These are phyloP conservation scores for Mohoua ochrocephala DNA, from an alignment of 2,113 vertebrate genomes.

Conservation along the genomic window DNA sequence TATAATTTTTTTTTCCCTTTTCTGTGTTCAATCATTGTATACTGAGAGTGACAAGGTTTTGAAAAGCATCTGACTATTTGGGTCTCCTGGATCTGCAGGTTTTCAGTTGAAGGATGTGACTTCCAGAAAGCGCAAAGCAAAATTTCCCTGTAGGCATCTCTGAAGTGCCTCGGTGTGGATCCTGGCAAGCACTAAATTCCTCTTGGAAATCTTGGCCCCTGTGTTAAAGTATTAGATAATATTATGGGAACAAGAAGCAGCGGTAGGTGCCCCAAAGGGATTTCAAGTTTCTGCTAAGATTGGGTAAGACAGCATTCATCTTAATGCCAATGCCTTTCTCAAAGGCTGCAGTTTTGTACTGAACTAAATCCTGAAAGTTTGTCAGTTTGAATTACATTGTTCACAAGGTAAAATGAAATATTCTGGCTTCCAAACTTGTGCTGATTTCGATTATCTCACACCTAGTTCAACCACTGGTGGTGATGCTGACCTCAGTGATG, in stretches of 20 bases:
- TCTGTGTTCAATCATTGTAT: not conserved
- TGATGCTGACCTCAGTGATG: not conserved
- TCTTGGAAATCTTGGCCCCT: not conserved
- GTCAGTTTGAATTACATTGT: constrained; percentile 25
- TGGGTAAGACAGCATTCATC: constrained; percentile 47
- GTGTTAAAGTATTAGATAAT: constrained; percentile 12
- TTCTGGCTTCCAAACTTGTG: constrained; percentile 13
- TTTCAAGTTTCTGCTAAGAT: constrained; percentile 25
- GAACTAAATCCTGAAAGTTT: constrained; percentile 31
- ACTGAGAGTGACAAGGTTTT: not conserved
- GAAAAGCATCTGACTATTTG: not conserved
- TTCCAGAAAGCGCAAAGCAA: not conserved
- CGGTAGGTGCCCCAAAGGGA: constrained; percentile 21
- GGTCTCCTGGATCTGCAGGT: not conserved
- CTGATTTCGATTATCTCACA: not conserved
- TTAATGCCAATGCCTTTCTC: constrained; percentile 42
- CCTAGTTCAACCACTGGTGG: not conserved
- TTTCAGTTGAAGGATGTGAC: not conserved
- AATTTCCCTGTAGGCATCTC: not conserved
- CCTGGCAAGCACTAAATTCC: not conserved
- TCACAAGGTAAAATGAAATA: not conserved
- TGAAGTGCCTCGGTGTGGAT: not conserved
- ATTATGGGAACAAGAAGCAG: constrained; percentile 11
- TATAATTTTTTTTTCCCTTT: not conserved
- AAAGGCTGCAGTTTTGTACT: not conserved